phyloP scores from a whole-genome alignment of 2,113 vertebrate genomes.

The Chionomys nivalis region DNA sequence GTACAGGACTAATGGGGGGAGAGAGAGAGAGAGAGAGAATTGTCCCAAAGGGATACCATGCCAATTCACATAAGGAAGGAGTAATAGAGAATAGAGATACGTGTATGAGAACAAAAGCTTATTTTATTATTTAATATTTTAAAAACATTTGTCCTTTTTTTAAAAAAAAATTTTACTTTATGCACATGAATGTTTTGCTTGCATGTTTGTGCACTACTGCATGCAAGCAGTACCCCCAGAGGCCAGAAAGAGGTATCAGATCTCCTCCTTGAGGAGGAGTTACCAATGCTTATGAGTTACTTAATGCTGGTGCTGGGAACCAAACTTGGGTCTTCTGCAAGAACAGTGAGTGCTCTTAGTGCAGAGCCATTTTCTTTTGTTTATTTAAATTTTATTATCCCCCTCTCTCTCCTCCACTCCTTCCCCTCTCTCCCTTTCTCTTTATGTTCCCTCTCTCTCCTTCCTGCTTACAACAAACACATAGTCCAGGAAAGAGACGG shows the following conservation, averaged over 20 bases:
- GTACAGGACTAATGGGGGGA: too few species aligned
- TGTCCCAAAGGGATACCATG: neutral
- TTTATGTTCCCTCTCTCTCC: accelerated
- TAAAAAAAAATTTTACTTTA: neutral
- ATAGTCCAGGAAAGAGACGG: accelerated
- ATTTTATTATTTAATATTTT: neutral
- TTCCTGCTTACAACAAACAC: neutral
- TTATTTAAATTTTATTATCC: neutral
- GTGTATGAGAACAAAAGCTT: neutral
- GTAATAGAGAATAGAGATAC: neutral
- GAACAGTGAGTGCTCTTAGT: neutral
- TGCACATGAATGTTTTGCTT: neutral
- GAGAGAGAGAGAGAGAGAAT: neutral
- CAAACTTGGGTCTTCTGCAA: neutral
- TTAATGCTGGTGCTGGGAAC: too few species aligned
- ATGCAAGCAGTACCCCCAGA: neutral
- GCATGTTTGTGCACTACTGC: too few species aligned
- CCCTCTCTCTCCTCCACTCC: accelerated
- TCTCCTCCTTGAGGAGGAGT: neutral
- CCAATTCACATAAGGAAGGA: neutral
- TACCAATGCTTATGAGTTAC: too few species aligned
- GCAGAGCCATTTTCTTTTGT: neutral
- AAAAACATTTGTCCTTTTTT: neutral
- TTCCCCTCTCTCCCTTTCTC: accelerated
- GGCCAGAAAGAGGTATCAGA: neutral